phyloP scores from a whole-genome alignment of 1,140 invertebrate species.

The Orchestia grillus region DNA sequence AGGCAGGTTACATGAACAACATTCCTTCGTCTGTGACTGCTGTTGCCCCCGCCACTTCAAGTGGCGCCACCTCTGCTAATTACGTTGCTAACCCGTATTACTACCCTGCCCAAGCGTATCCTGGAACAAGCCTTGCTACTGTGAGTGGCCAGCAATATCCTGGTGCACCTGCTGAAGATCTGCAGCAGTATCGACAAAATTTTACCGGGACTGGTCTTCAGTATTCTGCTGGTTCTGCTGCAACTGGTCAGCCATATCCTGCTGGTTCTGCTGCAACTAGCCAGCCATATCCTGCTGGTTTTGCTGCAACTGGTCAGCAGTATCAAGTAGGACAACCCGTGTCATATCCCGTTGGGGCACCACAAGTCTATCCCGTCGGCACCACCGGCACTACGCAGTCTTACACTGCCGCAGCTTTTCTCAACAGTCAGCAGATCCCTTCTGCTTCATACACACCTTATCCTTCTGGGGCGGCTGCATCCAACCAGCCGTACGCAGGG shows the following conservation, averaged over 20 bases:
- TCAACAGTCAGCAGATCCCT: not conserved
- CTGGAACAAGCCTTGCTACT: not conserved
- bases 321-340: not conserved
- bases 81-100: not conserved
- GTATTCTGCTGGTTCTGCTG: not conserved
- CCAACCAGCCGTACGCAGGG: not conserved
- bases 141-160: not conserved
- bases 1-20: not conserved
- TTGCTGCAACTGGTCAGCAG: not conserved
- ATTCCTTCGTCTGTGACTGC: not conserved
- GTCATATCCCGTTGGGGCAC: not conserved
- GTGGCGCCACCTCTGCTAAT: not conserved
- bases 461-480: not conserved
- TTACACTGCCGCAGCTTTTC: not conserved
- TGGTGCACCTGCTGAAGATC: not conserved
- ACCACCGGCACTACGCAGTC: not conserved
- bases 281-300: not conserved
- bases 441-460: not conserved
- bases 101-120: not conserved
- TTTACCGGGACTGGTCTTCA: not conserved
- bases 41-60: not conserved
- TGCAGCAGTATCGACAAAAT: not conserved
- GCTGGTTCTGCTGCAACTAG: not conserved
- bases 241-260: not conserved
- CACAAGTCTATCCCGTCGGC: not conserved